Evolutionary conservation across 2,797 vertebrate species (phyloP).

Genomic region (Thaleichthys pacificus): DNA sequence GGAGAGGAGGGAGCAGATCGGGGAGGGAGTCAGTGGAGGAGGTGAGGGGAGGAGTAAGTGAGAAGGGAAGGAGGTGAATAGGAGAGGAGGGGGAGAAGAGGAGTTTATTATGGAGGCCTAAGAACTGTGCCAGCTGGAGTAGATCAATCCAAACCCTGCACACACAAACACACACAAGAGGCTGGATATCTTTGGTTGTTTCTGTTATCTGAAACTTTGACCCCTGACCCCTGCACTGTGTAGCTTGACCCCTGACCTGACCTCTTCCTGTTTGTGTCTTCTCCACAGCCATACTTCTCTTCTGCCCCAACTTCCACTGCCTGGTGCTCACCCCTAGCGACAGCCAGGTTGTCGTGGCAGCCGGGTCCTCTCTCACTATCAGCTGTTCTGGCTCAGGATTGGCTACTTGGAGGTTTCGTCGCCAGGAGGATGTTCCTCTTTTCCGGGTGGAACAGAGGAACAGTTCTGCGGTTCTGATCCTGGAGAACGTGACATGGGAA

Average conservation of each 20-base stretch:
- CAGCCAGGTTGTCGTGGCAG: conserved; percentile 73
- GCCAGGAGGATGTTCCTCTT: conserved; percentile 58
- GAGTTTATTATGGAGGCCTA: neutral
- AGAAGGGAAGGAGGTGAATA: no score
- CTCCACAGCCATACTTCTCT: conserved; percentile 66
- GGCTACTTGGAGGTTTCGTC: conserved; percentile 77
- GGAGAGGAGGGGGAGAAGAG: no score
- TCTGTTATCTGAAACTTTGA: conserved; percentile 69
- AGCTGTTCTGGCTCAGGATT: conserved; percentile 74
- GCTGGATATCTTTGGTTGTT: conserved; percentile 56
- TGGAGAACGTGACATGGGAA: conserved; percentile 77
- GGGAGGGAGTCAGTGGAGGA: no score
- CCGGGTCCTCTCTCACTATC: conserved; percentile 76
- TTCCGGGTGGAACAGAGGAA: conserved; percentile 45
- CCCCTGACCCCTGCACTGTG: conserved; percentile 29
- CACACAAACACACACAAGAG: neutral
- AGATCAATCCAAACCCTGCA: conserved; percentile 32
- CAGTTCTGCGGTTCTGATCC: conserved; percentile 73
- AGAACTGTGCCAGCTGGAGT: conserved; percentile 36
- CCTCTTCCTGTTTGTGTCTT: conserved; percentile 46
- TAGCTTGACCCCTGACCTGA: conserved; percentile 48
- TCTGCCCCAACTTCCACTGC: conserved; percentile 47
- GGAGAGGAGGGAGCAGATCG: neutral
- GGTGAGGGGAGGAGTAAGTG: no score
- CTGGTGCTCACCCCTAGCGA: conserved; percentile 75